Evolutionary conservation across 2,888 invertebrate genomes (phyloP).

Genomic region (Pollenia griseotomentosa): DNA sequence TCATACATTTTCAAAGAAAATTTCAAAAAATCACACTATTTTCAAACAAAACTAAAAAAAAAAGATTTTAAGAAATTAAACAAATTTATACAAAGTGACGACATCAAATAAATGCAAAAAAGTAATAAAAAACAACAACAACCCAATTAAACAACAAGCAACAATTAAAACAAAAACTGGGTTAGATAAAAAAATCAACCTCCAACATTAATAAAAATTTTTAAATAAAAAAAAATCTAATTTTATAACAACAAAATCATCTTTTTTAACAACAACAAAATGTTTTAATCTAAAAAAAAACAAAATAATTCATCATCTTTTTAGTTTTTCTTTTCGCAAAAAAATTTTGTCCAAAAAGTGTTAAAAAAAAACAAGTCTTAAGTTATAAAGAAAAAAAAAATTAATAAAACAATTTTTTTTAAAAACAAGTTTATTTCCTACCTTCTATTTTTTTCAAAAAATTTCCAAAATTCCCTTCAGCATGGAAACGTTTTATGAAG

Average conservation of each 20-base stretch:
- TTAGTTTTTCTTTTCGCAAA: constrained; percentile 56
- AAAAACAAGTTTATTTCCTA: constrained; percentile 3
- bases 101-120: constrained; percentile 49
- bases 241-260: constrained; percentile 19
- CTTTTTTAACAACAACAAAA: constrained; percentile 17
- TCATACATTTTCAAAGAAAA: constrained; percentile 33
- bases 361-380: constrained; percentile 5
- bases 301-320: neutral
- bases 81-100: constrained; percentile 49
- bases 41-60: constrained; percentile 22
- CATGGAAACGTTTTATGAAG: constrained; percentile 91
- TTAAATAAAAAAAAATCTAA: constrained; percentile 3
- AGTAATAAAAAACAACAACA: constrained; percentile 36
- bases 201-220: constrained; percentile 19
- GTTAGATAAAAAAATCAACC: constrained; percentile 57
- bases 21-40: neutral
- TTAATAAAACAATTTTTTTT: neutral
- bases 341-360: constrained; percentile 3
- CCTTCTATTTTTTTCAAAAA: neutral
- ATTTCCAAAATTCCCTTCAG: constrained; percentile 75
- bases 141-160: constrained; percentile 42
- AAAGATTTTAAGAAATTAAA: neutral
- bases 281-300: constrained; percentile 18
- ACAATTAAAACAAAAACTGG: constrained; percentile 57
- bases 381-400: constrained; percentile 7